A percentile compares a stretch with the other conserved stretches of the same genome.
phyloP scores from a whole-genome alignment of 2,888 invertebrate species.

The Didymodactylos carnosus region DNA sequence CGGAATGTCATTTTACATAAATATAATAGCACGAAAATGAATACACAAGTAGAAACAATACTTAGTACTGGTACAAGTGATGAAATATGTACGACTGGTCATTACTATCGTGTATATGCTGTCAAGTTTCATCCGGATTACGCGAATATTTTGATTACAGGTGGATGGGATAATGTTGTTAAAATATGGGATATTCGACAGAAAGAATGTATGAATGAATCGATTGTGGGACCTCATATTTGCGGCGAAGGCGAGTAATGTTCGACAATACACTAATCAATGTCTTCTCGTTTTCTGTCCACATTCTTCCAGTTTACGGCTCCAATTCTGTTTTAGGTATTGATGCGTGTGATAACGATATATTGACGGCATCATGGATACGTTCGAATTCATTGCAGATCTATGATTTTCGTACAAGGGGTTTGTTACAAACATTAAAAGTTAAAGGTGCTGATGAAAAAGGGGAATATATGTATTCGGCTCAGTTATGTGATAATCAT shows the following conservation, averaged over 20 bases:
- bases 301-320: too few relatives aligned
- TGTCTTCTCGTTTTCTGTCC: too few relatives aligned
- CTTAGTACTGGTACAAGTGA: background rate
- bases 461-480: constrained; percentile 27
- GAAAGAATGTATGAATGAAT: constrained; percentile 22
- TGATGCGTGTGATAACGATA: constrained; percentile 19
- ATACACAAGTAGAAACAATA: background rate
- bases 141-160: constrained; percentile 25
- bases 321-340: too few relatives aligned
- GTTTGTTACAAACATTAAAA: constrained; percentile 13
- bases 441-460: constrained; percentile 21
- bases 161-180: constrained; percentile 30
- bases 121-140: constrained; percentile 26
- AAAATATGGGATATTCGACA: constrained; percentile 21
- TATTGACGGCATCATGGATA: constrained; percentile 27
- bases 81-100: constrained; percentile 16
- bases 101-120: constrained; percentile 25
- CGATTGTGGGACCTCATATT: constrained; percentile 27
- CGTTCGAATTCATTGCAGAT: constrained; percentile 23
- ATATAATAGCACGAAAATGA: background rate
- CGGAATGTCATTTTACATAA: background rate
- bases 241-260: constrained; percentile 31
- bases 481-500: constrained; percentile 26
- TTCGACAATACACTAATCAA: too few relatives aligned
- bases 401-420: constrained; percentile 24